Evolutionary conservation across 2,888 invertebrate species (phyloP), one percentile per base, ranked within the genome.

Genomic region (Melanargia galathea): DNA sequence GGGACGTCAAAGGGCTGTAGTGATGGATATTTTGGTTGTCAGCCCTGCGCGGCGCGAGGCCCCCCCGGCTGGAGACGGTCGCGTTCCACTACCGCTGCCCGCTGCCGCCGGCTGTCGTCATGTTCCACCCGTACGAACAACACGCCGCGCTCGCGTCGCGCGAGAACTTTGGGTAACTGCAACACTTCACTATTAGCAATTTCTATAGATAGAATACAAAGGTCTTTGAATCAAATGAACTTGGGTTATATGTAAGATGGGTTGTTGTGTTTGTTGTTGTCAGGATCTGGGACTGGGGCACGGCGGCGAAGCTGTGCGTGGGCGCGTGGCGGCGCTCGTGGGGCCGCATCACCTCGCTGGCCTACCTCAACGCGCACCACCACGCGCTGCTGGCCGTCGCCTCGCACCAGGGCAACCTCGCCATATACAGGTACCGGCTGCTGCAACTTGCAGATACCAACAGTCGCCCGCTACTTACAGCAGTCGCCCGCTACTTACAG

Each of bases 71-170:
- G 73, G 97, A 98, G 81, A 94, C 95, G 70, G 96, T 96, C 88
- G 93, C 95, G 65, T 97, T 97, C 92, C 94, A 95, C 77, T 94
- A 96, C 63, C 94, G 96, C 79, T 96, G 96, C 72, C 93, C 95
- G 65, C 94, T 95, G 72, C 93, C 95, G 63, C 97, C 98, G 16
- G 93, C 95, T 70, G 94, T 96, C 35, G 92, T 98, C 43, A 93
- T 94, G 72, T 96, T 98, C 83, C 96, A 98, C 89, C 98, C 98
- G 0, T 98, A 96, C 84, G 97, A 98, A 81, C 95, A 96, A 70
- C 96, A 97, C 82, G 92, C 97, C 64, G 97, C 96, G 38, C 96
- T 97, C 56, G 97, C 97, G 45, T 96, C 96, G 77, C 95, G 95
- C 81, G 97, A 97, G 80, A 95, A 94, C 80, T 96, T 97, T 78